Conservation (phyloP, 2,888 invertebrate species). For the Elmis aenea region DNA sequence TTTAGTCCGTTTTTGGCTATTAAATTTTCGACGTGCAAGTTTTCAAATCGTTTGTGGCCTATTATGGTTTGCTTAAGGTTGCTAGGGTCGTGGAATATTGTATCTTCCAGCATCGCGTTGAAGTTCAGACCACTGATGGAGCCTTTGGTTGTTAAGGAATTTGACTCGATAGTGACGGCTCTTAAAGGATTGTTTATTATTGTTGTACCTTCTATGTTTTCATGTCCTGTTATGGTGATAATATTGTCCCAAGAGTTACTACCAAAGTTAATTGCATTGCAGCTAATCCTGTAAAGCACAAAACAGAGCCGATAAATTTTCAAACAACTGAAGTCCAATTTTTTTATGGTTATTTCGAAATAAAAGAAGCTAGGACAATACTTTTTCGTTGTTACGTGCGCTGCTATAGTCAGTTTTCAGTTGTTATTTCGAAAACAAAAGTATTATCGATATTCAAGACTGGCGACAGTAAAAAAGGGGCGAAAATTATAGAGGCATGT, state of each 20-base stretch:
- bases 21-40: slow-evolving; percentile 31
- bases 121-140: slow-evolving; percentile 34
- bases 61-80: slow-evolving; percentile 21
- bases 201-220: slow-evolving; percentile 26
- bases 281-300: no score
- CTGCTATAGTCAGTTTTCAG: no score
- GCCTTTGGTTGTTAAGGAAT: slow-evolving; percentile 22
- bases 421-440: no score
- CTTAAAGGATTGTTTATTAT: slow-evolving; percentile 20
- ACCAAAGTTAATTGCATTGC: slow-evolving; percentile 24
- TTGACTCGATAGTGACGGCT: slow-evolving; percentile 21
- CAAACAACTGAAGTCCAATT: no score
- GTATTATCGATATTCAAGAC: no score
- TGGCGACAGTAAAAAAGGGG: no score
- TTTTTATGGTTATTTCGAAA: no score
- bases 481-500: no score
- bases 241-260: slow-evolving; percentile 27
- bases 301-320: no score
- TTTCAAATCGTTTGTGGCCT: slow-evolving; percentile 35
- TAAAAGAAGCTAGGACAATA: no score
- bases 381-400: no score
- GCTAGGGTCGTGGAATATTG: slow-evolving; percentile 28
- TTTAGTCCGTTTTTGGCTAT: no score
- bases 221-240: slow-evolving; percentile 21
- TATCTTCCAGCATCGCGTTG: slow-evolving; percentile 33